Conservation (phyloP, 2,113 vertebrate species). For the Cyanoderma ruficeps region DNA sequence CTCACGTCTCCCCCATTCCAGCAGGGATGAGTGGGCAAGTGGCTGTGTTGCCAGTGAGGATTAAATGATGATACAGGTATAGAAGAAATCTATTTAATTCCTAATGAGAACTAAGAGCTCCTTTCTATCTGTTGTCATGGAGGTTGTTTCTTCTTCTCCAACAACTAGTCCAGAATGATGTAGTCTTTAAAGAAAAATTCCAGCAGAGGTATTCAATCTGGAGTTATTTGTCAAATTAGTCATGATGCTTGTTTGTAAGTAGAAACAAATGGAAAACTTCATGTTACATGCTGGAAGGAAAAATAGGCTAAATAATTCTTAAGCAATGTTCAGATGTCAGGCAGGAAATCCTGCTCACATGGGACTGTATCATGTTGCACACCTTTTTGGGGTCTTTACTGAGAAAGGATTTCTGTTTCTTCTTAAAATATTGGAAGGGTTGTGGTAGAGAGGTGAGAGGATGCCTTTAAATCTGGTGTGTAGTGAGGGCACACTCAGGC, state of each 20-base stretch:
- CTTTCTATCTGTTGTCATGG: not conserved
- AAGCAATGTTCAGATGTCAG: conserved; percentile 16
- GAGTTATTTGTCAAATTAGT: conserved; percentile 67
- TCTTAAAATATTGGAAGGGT: not conserved
- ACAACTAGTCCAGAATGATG: conserved; percentile 31
- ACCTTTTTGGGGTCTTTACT: not conserved
- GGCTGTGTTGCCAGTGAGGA: not conserved
- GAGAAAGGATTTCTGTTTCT: not conserved
- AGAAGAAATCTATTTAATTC: not conserved
- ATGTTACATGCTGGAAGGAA: conserved; percentile 18
- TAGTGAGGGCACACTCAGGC: not conserved
- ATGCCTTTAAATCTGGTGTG: not conserved
- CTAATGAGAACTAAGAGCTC: not conserved
- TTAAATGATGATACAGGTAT: not conserved
- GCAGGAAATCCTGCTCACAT: not conserved
- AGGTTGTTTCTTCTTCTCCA: conserved; percentile 28
- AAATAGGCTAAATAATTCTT: conserved; percentile 38
- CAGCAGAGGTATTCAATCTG: conserved; percentile 34
- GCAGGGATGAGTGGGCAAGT: rapidly evolving
- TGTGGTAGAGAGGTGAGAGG: not conserved
- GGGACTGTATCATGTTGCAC: not conserved
- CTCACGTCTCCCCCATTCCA: not conserved
- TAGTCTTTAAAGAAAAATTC: conserved; percentile 37
- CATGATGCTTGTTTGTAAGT: conserved; percentile 56
- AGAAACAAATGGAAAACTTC: conserved; percentile 68